A percentile compares a stretch with the other conserved stretches of the same genome.
Conservation (phyloP, 2,113 vertebrate genomes). For the Chaetodon auriga region DNA sequence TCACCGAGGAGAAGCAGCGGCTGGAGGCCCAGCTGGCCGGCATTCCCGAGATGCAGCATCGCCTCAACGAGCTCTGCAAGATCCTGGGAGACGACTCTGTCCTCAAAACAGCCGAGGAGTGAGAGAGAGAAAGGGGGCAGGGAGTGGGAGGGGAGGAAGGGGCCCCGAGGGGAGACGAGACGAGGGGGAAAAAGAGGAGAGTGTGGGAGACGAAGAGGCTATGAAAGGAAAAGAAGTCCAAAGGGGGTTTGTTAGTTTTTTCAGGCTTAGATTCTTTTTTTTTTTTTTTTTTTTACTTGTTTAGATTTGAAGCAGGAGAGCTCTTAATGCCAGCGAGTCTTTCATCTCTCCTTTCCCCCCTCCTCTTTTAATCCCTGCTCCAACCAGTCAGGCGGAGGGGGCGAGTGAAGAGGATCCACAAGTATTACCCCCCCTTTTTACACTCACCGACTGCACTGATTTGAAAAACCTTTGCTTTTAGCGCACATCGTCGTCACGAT, state of each 20-base stretch:
- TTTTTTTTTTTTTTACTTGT: background rate
- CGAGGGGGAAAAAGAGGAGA: background rate
- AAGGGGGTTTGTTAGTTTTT: background rate
- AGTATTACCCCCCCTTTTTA: slow-evolving; percentile 14
- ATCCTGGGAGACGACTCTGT: slow-evolving; percentile 98
- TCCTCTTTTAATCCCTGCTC: slow-evolving; percentile 8
- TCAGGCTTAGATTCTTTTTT: background rate
- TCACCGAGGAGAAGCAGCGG: slow-evolving; percentile 98
- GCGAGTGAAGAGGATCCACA: slow-evolving; percentile 1
- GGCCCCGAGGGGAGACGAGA: background rate
- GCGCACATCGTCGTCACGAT: background rate
- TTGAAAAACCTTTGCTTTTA: slow-evolving; percentile 24
- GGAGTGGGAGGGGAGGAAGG: background rate
- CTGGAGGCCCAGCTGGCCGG: slow-evolving; percentile 96
- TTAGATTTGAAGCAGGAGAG: background rate
- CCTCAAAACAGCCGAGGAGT: slow-evolving; percentile 88
- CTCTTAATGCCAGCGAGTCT: background rate
- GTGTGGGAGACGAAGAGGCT: slow-evolving; percentile 1
- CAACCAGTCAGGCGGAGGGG: background rate
- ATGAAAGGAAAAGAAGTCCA: slow-evolving; percentile 36
- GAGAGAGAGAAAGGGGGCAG: slow-evolving; percentile 22
- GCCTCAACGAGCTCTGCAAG: slow-evolving; percentile 96
- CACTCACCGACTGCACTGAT: slow-evolving; percentile 19
- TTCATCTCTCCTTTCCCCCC: background rate
- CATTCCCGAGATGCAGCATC: slow-evolving; percentile 97